These are phyloP conservation scores for Cottus gobio DNA, from an alignment of 2,113 vertebrate species.

Conservation along the genomic window DNA sequence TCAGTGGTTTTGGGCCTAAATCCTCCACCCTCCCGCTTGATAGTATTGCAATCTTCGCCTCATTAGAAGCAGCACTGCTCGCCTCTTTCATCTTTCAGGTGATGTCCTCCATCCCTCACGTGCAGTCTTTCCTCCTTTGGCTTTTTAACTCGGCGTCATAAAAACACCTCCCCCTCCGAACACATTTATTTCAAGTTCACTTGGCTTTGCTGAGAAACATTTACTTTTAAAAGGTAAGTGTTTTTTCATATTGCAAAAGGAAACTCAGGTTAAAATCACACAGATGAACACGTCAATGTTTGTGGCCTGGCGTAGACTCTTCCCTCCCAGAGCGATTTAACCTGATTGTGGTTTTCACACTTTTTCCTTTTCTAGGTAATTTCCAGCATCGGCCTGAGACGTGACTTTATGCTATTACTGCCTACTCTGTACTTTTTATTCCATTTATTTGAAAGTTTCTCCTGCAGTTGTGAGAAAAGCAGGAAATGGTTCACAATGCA, in stretches of 20 bases:
- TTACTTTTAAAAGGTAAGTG: neutral
- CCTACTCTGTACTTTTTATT: neutral
- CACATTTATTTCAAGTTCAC: neutral
- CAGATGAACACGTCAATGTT: constrained; percentile 11
- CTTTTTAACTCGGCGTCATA: neutral
- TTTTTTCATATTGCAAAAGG: too few relatives aligned
- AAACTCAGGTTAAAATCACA: neutral
- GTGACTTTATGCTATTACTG: neutral
- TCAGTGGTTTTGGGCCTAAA: constrained; percentile 83
- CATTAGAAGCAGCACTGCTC: constrained; percentile 67
- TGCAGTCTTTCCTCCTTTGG: neutral
- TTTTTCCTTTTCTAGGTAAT: constrained; percentile 59
- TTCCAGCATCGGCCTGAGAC: constrained; percentile 25
- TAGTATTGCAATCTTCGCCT: constrained; percentile 78
- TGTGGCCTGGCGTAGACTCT: constrained; percentile 12
- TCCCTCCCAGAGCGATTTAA: constrained; percentile 46
- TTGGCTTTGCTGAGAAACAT: neutral
- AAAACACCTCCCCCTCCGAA: neutral
- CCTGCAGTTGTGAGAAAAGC: constrained; percentile 30
- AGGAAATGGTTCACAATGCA: constrained; percentile 51
- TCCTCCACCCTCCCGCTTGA: constrained; percentile 87
- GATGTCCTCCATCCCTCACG: neutral
- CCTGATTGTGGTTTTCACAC: constrained; percentile 75
- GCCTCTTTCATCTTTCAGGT: constrained; percentile 12
- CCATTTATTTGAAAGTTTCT: constrained; percentile 12